A percentile compares a stretch with the other conserved stretches of the same genome.
phyloP scores from a whole-genome alignment of 1,140 invertebrate genomes.

The Aethina tumida region DNA sequence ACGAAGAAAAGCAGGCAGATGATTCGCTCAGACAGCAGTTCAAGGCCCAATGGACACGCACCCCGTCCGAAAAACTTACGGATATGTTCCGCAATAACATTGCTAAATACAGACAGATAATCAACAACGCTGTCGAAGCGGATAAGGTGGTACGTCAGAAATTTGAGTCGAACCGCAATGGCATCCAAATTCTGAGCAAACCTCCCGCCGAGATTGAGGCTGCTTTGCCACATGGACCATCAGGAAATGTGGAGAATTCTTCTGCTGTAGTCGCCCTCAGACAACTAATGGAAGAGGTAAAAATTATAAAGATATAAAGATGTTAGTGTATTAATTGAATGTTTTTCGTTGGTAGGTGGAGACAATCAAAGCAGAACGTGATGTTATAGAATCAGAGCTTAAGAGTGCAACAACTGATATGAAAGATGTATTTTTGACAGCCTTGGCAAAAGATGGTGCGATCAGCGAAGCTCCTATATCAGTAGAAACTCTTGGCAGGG shows the following conservation, averaged over 20 bases:
- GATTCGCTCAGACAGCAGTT: constrained; percentile 81
- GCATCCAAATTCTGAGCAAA: constrained; percentile 75
- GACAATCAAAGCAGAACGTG: constrained; percentile 78
- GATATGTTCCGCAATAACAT: constrained; percentile 78
- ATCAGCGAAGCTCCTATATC: constrained; percentile 81
- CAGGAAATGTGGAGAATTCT: constrained; percentile 45
- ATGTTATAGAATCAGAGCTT: constrained; percentile 78
- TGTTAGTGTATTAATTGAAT: not conserved
- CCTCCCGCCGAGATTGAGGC: constrained; percentile 52
- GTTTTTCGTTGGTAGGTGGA: constrained; percentile 53
- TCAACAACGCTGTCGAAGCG: constrained; percentile 75
- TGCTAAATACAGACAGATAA: constrained; percentile 85
- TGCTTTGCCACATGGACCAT: constrained; percentile 47
- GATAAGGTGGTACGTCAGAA: constrained; percentile 75
- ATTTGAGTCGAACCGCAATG: constrained; percentile 67
- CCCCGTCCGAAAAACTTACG: constrained; percentile 79
- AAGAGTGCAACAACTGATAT: constrained; percentile 79
- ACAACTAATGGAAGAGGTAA: constrained; percentile 68
- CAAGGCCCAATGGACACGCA: constrained; percentile 83
- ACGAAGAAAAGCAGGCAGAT: constrained; percentile 88
- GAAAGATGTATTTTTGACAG: constrained; percentile 69
- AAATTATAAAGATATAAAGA: constrained; percentile 3
- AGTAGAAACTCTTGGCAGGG: constrained; percentile 61
- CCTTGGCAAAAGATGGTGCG: constrained; percentile 72
- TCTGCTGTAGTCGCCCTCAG: constrained; percentile 58